phyloP scores from a whole-genome alignment of 2,113 vertebrate genomes.

The Motacilla alba region DNA sequence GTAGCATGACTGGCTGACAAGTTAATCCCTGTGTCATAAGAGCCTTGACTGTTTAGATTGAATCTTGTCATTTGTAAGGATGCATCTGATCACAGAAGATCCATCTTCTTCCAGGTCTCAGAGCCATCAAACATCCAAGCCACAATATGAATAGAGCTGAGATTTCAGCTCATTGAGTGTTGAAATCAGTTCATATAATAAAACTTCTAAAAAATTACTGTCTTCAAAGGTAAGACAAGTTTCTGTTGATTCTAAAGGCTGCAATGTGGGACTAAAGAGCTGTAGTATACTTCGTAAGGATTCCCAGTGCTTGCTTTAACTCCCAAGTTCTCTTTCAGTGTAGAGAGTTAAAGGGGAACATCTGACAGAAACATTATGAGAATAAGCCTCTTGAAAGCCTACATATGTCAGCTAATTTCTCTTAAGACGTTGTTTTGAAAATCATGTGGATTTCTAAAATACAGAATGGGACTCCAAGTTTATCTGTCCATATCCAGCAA shows the following conservation, averaged over 20 bases:
- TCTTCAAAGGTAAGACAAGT: neutral
- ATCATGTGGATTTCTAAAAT: neutral
- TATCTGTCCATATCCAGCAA: neutral
- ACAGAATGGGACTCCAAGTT: neutral
- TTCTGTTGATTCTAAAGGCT: neutral
- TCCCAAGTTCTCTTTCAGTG: neutral
- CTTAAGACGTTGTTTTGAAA: neutral
- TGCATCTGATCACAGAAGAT: neutral
- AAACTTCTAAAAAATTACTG: neutral
- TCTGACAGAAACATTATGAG: neutral
- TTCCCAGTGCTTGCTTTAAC: neutral
- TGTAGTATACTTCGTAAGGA: neutral
- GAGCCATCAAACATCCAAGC: neutral
- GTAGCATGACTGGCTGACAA: neutral
- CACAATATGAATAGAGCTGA: neutral
- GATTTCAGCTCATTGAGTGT: neutral
- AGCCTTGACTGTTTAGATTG: neutral
- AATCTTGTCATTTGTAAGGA: neutral
- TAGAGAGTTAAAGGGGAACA: neutral
- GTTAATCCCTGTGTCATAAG: neutral
- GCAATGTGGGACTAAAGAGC: neutral
- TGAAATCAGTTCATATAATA: neutral
- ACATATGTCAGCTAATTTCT: neutral
- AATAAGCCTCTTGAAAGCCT: neutral
- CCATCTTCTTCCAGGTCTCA: neutral